Evolutionary conservation across 2,797 vertebrate genomes (phyloP), one percentile per base, ranked within the genome.

Genomic region (Eulemur mongoz): DNA sequence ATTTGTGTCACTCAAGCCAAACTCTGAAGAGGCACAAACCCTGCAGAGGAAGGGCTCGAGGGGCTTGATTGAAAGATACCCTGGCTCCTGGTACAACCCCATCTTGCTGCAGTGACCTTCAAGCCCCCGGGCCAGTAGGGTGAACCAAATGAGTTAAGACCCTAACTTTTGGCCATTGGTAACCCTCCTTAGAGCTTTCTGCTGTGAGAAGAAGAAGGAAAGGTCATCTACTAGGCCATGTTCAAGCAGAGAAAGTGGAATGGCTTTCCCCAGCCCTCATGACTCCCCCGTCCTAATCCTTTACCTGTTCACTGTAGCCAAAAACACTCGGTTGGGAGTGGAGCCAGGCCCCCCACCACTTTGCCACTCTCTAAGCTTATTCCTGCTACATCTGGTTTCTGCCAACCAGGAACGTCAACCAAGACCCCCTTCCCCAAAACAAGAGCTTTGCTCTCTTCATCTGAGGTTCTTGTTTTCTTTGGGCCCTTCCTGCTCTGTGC

Each of bases 191-290:
- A 30, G 83, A 76, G 27, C 18, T 89, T 96, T 91, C 59, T 57
- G 35, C 76, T 78, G 11, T 50, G 22, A 94, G 86, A 91, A 89
- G 86, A 91, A 89, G 86, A 92, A 91, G 54, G 23, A 95, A 94
- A 84, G 0, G 6, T 94, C 45, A 70, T 40, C 57, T 3, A 13
- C 10, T 54, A 57, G n/a, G 7, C 25, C 35, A 14, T 43, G 91
- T 82, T 93, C 92, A 97, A 92, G 95, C 32, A 76, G 92, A 84
- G 92, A 97, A 96, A 48, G 63, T 48, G 30, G 32, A 48, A 30
- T 30, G 63, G 32, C 63, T 69, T 48, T 84, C 48, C 52, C 45
- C 6, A 4, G 22, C 13, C 61, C 20, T 75, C 2, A 0, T 7
- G 20, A 48, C 38, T 88, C 7, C 22, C 59, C 3, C 25, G 0